Base-by-base conservation (phyloP, 2,797 vertebrate genomes). In the Esox lucius region DNA sequence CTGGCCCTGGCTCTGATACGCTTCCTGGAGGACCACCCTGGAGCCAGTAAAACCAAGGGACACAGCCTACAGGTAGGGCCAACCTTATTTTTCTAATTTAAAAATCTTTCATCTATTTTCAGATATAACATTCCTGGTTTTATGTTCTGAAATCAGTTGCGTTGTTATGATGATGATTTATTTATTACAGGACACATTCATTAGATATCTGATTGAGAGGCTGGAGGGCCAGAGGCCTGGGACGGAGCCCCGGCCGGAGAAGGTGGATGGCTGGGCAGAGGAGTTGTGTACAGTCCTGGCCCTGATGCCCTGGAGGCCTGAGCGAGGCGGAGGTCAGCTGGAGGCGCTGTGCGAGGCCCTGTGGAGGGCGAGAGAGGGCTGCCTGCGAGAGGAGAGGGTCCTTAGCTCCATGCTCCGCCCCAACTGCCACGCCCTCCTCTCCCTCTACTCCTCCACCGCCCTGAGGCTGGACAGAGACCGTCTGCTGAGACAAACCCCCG, bases 341-440 rank as follows among this genome's bases (percentile, higher is more conserved):
- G 93, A 85, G 9, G 89, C 88, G 0, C 90, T 99, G n/a, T 97
- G 95, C 68, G 92, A 93, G 69, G 94, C 92, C 1, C 92, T 99
- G 48, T 93, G 96, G 89, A 92, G 88, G 3, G 86, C 91, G 15
- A 95, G 94, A 83, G 91, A 91, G 64, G 80, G 88, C 0, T 92
- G 85, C 0, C 87, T 99, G 68, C 90, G 15, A 4, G 97, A 99
- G 85, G 96, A 96, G 86, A 91, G 83, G 75, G 79, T 99, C 17
- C 91, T 99, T 53, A 85, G 92, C 89, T 95, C 93, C 72, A 78
- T 99, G 86, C 86, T 97, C 5, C 94, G 95, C 68, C 96, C 95
- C 19, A 84, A 76, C 0, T 91, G 87, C 28, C 84, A 87, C 15
- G 77, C 86, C 8, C 85, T 98, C 0, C 85, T 98, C 61, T 87